A percentile compares a stretch with the other conserved stretches of the same genome.
phyloP scores from a whole-genome alignment of 2,113 vertebrate genomes.

The Misgurnus anguillicaudatus region DNA sequence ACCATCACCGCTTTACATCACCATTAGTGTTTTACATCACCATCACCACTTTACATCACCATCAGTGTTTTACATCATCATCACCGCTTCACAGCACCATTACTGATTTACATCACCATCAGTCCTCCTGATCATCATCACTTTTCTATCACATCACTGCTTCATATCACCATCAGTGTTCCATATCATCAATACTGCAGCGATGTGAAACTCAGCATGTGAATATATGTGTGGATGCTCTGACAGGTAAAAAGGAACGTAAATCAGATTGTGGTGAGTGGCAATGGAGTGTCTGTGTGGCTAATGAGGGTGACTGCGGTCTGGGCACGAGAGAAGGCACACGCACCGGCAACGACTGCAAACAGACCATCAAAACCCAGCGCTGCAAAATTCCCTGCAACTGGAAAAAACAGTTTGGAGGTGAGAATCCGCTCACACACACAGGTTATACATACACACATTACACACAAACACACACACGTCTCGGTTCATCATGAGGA shows the following conservation, averaged over 20 bases:
- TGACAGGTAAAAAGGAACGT: slow-evolving; percentile 88
- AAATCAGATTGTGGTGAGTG: slow-evolving; percentile 96
- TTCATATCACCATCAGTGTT: background rate
- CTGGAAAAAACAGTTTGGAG: slow-evolving; percentile 99
- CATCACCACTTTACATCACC: too few relatives aligned
- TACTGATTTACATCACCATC: too few relatives aligned
- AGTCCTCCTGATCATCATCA: background rate
- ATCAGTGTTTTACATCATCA: too few relatives aligned
- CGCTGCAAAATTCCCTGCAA: slow-evolving; percentile 99
- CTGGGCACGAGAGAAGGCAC: slow-evolving; percentile 94
- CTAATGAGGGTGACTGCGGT: slow-evolving; percentile 90
- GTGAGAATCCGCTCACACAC: slow-evolving; percentile 63
- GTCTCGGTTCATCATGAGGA: background rate
- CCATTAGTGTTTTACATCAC: too few relatives aligned
- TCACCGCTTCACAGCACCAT: too few relatives aligned
- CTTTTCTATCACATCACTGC: too few relatives aligned
- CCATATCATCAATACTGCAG: background rate
- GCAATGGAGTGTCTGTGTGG: slow-evolving; percentile 97
- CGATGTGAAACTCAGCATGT: background rate
- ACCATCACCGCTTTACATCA: background rate
- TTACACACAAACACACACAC: background rate
- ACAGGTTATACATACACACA: background rate
- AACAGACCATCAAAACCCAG: slow-evolving; percentile 96
- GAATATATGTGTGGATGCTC: background rate
- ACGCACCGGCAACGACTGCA: slow-evolving; percentile 86